phyloP scores from a whole-genome alignment of 2,888 invertebrate genomes.

The Microctonus aethiopoides region DNA sequence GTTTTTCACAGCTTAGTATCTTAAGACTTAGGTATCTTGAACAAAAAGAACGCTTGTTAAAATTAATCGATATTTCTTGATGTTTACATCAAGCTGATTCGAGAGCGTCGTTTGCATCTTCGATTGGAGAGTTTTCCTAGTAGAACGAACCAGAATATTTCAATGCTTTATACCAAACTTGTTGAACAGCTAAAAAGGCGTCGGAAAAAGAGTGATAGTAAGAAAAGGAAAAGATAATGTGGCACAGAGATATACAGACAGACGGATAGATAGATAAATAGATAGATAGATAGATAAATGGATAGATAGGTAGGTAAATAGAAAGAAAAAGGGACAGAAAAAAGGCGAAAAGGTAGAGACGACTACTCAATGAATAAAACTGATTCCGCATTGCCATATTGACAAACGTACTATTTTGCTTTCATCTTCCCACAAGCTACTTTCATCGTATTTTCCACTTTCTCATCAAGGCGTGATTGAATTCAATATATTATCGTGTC shows the following conservation, averaged over 20 bases:
- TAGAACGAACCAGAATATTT: not conserved
- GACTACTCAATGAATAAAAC: conserved; percentile 23
- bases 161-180: not conserved
- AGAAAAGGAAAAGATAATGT: not conserved
- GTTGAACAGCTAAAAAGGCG: too few species aligned
- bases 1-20: too few species aligned
- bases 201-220: not conserved
- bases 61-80: not conserved
- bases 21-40: too few species aligned
- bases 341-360: conserved; percentile 1
- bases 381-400: conserved; percentile 15
- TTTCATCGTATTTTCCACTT: conserved; percentile 17
- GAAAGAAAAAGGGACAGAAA: not conserved
- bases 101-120: not conserved
- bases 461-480: conserved; percentile 5
- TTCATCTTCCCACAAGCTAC: not conserved
- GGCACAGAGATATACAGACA: too few species aligned
- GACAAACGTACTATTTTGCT: not conserved
- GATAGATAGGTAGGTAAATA: too few species aligned
- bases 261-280: too few species aligned
- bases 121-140: not conserved
- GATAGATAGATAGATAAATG: too few species aligned
- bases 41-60: not conserved
- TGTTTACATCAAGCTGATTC: not conserved
- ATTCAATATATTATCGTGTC: not conserved